Conservation (phyloP, 2,113 vertebrate genomes). For the Accipiter cooperii region DNA sequence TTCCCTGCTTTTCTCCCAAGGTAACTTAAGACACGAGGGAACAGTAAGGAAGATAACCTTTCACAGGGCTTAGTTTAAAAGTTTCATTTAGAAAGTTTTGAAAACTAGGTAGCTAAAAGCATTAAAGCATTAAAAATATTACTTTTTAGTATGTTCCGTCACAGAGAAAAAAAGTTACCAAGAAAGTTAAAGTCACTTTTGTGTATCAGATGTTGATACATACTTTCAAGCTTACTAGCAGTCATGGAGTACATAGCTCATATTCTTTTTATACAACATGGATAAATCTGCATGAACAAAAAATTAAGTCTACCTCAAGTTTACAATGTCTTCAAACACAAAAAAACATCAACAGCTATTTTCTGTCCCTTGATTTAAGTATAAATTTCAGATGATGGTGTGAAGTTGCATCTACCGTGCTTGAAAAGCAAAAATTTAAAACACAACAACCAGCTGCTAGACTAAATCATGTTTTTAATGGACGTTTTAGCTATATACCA, state of each 20-base stretch:
- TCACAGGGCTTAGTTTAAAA: not conserved
- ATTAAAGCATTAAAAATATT: not conserved
- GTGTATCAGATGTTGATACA: not conserved
- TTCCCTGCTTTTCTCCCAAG: not conserved
- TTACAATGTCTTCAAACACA: not conserved
- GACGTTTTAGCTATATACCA: not conserved
- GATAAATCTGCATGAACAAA: not conserved
- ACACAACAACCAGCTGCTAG: not conserved
- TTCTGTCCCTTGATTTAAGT: not conserved
- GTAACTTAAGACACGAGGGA: not conserved
- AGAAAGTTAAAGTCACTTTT: not conserved
- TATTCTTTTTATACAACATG: not conserved
- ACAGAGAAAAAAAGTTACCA: not conserved
- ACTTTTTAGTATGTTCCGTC: not conserved
- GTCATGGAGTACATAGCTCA: not conserved
- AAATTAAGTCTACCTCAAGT: not conserved
- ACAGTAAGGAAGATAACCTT: not conserved
- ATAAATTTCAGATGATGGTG: not conserved
- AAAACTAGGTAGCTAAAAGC: not conserved
- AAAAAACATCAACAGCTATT: not conserved
- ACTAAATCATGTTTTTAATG: not conserved
- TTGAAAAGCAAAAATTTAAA: not conserved
- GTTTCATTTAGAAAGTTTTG: not conserved
- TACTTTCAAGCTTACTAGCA: not conserved
- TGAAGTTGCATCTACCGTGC: not conserved